A percentile compares a stretch with the other conserved stretches of the same genome.
Conservation (phyloP, 2,797 vertebrate species). For the Choloepus didactylus region DNA sequence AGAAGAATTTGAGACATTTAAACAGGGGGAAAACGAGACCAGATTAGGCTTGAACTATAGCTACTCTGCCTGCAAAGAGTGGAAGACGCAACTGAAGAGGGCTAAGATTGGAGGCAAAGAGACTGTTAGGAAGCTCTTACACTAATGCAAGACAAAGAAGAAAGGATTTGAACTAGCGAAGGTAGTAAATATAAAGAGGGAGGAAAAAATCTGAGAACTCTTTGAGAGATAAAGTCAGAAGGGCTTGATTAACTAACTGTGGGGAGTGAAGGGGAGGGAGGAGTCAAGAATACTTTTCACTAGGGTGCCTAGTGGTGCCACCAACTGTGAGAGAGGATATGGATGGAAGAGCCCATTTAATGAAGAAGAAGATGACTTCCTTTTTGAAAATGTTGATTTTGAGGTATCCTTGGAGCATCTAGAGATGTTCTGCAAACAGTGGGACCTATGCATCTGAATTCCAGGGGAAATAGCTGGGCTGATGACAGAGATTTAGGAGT, state of each 20-base stretch:
- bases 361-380: background rate
- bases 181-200: background rate
- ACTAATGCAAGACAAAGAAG: background rate
- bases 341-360: background rate
- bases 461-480: background rate
- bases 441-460: background rate
- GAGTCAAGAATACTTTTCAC: background rate
- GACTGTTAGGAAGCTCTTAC: background rate
- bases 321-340: background rate
- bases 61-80: background rate
- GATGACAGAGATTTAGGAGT: background rate
- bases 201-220: background rate
- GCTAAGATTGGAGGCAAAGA: background rate
- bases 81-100: background rate
- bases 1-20: background rate
- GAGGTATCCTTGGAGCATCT: background rate
- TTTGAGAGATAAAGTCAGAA: background rate
- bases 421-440: background rate
- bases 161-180: background rate
- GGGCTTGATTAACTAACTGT: background rate
- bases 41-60: background rate
- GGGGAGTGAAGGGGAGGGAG: background rate
- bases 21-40: background rate
- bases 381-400: constrained; percentile 16
- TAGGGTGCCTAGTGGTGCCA: background rate